Percentiles rank a stretch among this genome's conserved stretches.
phyloP scores from a whole-genome alignment of 2,113 vertebrate genomes.

The Pantherophis guttatus region DNA sequence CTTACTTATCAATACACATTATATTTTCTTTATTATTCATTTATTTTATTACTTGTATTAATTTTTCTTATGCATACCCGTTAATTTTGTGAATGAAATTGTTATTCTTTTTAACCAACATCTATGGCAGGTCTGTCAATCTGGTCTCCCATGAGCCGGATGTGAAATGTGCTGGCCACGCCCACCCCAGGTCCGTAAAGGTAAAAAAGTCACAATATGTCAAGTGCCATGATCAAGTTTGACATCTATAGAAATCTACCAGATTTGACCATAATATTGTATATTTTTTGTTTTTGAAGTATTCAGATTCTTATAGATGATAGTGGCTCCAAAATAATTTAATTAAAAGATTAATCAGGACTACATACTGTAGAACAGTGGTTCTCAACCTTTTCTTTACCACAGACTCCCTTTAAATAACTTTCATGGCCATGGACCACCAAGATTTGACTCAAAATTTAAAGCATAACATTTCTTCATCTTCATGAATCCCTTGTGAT shows the following conservation, averaged over 20 bases:
- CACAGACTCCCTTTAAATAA: not conserved
- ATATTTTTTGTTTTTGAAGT: not conserved
- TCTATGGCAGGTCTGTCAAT: not conserved
- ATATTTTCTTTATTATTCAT: not conserved
- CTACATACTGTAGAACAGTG: not conserved
- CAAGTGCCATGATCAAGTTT: no score
- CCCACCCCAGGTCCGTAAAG: no score
- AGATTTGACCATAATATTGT: not conserved
- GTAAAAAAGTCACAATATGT: no score
- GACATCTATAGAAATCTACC: not conserved
- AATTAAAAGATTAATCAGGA: not conserved
- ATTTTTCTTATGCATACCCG: not conserved
- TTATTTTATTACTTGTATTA: not conserved
- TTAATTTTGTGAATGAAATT: not conserved
- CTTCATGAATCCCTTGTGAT: not conserved
- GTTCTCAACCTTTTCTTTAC: not conserved
- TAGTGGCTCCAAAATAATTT: not conserved
- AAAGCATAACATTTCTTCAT: not conserved
- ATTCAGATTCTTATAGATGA: not conserved
- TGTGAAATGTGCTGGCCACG: no score
- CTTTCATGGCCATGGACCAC: not conserved
- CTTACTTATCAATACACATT: not conserved
- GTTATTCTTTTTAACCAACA: not conserved
- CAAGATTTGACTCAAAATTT: not conserved
- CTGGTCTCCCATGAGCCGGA: no score